Percentiles rank a stretch among this genome's conserved stretches.
Evolutionary conservation across 2,888 invertebrate genomes (phyloP).

Genomic region (Drosophila prostipennis): DNA sequence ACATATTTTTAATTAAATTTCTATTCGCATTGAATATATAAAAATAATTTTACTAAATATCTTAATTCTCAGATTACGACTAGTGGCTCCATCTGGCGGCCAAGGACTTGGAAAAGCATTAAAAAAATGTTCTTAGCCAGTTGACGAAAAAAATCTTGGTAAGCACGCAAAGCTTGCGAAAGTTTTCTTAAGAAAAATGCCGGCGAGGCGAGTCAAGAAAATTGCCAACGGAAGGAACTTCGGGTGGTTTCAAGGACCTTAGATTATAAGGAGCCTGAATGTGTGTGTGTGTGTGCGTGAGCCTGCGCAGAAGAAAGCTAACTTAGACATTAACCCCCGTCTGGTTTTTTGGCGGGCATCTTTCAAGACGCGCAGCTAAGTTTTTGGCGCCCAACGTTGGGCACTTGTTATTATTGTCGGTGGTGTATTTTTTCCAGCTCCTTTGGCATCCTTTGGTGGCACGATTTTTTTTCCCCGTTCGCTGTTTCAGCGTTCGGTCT

Average conservation of each 20-base stretch:
- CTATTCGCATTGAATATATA: too few relatives aligned
- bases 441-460: constrained; percentile 13
- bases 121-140: constrained; percentile 26
- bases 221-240: constrained; percentile 32
- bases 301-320: constrained; percentile 61
- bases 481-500: constrained; percentile 30
- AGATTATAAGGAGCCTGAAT: background rate
- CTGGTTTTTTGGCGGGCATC: constrained; percentile 38
- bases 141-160: constrained; percentile 23
- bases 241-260: constrained; percentile 45
- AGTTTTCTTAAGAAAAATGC: constrained; percentile 71
- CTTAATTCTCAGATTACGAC: background rate
- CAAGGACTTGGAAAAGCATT: background rate
- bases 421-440: constrained; percentile 4
- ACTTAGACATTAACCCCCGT: constrained; percentile 65
- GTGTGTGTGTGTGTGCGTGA: constrained; percentile 23
- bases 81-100: constrained; percentile 32
- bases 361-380: constrained; percentile 27
- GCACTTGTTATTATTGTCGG: constrained; percentile 26
- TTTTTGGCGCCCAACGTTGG: constrained; percentile 20
- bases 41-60: too few relatives aligned
- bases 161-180: constrained; percentile 72
- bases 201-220: constrained; percentile 27
- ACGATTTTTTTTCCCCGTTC: constrained; percentile 15
- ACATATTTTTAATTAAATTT: too few relatives aligned